Conservation (phyloP, 2,888 invertebrate genomes). For the Eupithecia subumbrata region DNA sequence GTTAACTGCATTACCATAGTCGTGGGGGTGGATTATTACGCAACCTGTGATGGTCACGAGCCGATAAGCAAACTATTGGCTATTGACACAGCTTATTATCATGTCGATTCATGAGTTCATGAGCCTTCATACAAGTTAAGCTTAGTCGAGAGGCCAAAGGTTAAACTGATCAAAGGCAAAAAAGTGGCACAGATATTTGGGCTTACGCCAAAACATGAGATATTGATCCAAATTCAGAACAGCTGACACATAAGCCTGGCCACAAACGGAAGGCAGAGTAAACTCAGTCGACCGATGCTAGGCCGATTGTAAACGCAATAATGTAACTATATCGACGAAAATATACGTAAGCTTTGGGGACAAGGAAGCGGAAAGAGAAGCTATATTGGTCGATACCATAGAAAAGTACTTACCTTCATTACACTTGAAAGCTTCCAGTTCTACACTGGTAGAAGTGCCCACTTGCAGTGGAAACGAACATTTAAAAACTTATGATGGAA, state of each 20-base stretch:
- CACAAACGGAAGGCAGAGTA: conserved; percentile 24
- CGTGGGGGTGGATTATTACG: conserved; percentile 64
- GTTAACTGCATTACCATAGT: conserved; percentile 69
- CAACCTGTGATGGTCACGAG: conserved; percentile 56
- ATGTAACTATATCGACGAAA: neutral
- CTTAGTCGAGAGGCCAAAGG: neutral
- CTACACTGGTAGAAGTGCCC: neutral
- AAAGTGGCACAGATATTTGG: conserved; percentile 21
- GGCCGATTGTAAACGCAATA: neutral
- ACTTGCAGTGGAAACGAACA: neutral
- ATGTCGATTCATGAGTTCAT: conserved; percentile 16
- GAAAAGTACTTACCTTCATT: neutral
- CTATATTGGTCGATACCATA: neutral
- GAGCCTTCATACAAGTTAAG: neutral
- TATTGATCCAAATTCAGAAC: conserved; percentile 11
- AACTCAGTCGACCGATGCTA: neutral
- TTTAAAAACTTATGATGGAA: neutral
- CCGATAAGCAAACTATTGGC: conserved; percentile 44
- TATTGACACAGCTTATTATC: conserved; percentile 19
- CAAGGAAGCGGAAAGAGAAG: neutral
- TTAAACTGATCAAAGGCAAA: conserved; percentile 10
- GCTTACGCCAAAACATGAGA: conserved; percentile 23
- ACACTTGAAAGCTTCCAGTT: neutral
- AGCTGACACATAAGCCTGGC: conserved; percentile 15
- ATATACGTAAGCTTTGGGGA: neutral